Conservation (phyloP, 2,113 vertebrate species). For the Anguilla japonica region DNA sequence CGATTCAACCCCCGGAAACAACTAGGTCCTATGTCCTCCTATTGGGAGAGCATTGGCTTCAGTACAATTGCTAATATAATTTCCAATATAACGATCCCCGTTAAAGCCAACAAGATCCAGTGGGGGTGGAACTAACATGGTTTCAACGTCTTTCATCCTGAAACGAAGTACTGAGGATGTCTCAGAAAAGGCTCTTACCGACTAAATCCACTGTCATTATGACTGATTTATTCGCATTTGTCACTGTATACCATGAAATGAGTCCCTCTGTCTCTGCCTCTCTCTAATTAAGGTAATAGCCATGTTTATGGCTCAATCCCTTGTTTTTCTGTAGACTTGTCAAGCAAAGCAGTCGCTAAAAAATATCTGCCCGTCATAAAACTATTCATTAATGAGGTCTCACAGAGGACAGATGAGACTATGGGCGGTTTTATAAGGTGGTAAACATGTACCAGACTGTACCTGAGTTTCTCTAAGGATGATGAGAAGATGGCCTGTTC, state of each 20-base stretch:
- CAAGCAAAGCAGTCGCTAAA: slow-evolving; percentile 34
- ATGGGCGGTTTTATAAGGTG: slow-evolving; percentile 5
- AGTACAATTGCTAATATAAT: slow-evolving; percentile 5
- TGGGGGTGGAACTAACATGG: slow-evolving; percentile 21
- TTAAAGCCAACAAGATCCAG: slow-evolving; percentile 1
- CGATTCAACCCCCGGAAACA: background rate
- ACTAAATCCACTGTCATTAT: slow-evolving; percentile 36
- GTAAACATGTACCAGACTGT: slow-evolving; percentile 10
- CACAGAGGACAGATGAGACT: slow-evolving; percentile 14
- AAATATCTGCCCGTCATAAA: slow-evolving; percentile 26
- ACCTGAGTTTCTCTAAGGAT: slow-evolving; percentile 3
- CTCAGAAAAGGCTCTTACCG: slow-evolving; percentile 30
- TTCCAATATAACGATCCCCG: slow-evolving; percentile 7
- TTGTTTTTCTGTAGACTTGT: slow-evolving; percentile 30
- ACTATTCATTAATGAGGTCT: slow-evolving; percentile 29
- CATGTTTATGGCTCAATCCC: slow-evolving; percentile 35
- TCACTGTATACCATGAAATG: slow-evolving; percentile 18
- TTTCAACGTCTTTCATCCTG: background rate
- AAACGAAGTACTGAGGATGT: slow-evolving; percentile 18
- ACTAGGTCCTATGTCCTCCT: background rate
- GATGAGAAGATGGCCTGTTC: background rate
- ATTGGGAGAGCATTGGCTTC: background rate
- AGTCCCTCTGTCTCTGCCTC: slow-evolving; percentile 5
- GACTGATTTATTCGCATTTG: slow-evolving; percentile 39
- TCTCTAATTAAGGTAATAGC: slow-evolving; percentile 30